phyloP scores from a whole-genome alignment of 92 coral and sea anemone species.

The Diadumene lineata region DNA sequence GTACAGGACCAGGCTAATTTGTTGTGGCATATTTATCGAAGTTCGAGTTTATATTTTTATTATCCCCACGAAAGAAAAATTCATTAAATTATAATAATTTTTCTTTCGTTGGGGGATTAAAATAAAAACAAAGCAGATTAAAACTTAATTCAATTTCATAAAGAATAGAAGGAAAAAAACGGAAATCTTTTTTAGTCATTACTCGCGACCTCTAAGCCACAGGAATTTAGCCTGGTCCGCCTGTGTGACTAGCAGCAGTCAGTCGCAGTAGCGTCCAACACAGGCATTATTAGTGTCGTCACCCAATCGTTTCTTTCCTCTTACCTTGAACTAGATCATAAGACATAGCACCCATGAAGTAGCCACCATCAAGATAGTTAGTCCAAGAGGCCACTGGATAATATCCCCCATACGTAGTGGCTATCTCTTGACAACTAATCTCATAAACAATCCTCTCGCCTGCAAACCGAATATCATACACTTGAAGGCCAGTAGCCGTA shows the following conservation, averaged over 20 bases:
- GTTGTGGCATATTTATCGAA: no score
- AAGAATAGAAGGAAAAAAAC: not conserved
- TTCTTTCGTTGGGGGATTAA: no score
- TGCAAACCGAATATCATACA: conserved; percentile 65
- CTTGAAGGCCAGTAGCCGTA: conserved; percentile 47
- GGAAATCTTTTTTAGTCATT: not conserved
- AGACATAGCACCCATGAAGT: not conserved
- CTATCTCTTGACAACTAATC: conserved; percentile 67
- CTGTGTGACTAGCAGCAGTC: no score
- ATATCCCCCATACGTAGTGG: conserved; percentile 64
- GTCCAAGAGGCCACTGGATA: conserved; percentile 47
- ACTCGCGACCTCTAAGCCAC: no score
- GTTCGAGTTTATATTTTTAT: no score
- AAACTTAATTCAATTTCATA: not conserved
- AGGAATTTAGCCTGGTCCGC: no score
- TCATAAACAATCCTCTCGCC: conserved; percentile 70
- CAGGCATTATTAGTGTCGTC: not conserved
- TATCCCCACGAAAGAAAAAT: no score
- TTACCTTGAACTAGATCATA: not conserved
- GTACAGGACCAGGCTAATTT: no score
- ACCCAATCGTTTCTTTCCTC: not conserved
- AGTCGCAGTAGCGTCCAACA: no score
- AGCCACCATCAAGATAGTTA: not conserved
- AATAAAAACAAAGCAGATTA: not conserved
- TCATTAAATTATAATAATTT: no score